phyloP scores from a whole-genome alignment of 2,888 invertebrate genomes.

The Conistra vaccinii region DNA sequence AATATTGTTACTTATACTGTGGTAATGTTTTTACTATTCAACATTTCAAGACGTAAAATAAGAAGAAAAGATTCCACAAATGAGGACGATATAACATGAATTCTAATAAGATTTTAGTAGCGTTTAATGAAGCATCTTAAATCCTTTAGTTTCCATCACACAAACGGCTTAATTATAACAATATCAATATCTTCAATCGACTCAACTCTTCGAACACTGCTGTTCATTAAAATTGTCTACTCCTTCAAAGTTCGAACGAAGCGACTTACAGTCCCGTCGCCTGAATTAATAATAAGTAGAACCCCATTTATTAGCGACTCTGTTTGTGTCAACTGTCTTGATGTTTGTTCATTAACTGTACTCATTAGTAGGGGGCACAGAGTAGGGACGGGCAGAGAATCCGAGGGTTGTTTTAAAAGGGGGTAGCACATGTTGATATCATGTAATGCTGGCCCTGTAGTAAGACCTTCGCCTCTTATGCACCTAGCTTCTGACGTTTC shows the following conservation, averaged over 20 bases:
- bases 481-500: no score
- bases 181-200: conserved; percentile 16
- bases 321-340: conserved; percentile 65
- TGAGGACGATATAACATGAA: background rate
- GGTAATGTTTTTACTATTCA: no score
- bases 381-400: conserved; percentile 37
- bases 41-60: background rate
- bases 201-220: background rate
- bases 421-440: background rate
- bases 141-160: background rate
- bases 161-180: conserved; percentile 14
- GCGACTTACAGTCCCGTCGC: conserved; percentile 16
- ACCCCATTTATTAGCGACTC: conserved; percentile 66
- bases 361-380: conserved; percentile 72
- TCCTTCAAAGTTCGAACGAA: conserved; percentile 36
- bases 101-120: background rate
- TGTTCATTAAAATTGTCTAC: conserved; percentile 55
- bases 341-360: conserved; percentile 75
- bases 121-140: conserved; percentile 1
- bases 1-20: no score
- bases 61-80: background rate
- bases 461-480: no score
- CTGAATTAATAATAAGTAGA: conserved; percentile 60
- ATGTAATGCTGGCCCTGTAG: no score
- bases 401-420: background rate